phyloP scores from a whole-genome alignment of 2,797 vertebrate genomes.

The Sitta carolinensis region DNA sequence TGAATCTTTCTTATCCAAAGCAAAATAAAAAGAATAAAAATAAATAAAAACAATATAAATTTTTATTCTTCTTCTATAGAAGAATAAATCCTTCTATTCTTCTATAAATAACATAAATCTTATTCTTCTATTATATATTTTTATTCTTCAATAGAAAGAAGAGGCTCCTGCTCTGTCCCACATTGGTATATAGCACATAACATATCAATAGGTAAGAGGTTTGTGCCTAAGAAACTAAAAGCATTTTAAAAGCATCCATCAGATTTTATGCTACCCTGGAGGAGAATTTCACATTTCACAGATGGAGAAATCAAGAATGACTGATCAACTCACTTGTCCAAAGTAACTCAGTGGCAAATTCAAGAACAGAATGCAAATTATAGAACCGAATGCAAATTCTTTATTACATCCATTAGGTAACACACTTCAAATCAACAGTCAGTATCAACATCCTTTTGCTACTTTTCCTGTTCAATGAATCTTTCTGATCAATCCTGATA shows the following conservation, averaged over 20 bases:
- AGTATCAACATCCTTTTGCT: background rate
- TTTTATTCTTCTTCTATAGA: too few species aligned
- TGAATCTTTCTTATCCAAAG: background rate
- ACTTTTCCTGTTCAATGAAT: background rate
- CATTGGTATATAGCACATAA: background rate
- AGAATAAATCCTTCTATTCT: too few species aligned
- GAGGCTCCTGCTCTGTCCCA: background rate
- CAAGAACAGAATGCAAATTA: background rate
- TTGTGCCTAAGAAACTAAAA: background rate
- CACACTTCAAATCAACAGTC: background rate
- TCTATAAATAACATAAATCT: too few species aligned
- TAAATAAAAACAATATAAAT: too few species aligned
- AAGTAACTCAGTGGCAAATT: background rate
- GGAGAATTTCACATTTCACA: conserved; percentile 7
- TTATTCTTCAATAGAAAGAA: too few species aligned
- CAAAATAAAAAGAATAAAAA: too few species aligned
- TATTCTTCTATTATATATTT: too few species aligned
- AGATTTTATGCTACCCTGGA: conserved; percentile 1
- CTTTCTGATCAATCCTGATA: conserved; percentile 7
- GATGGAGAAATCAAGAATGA: background rate
- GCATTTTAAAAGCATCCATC: background rate
- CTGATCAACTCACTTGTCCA: background rate
- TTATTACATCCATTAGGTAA: background rate
- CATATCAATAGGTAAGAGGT: background rate
- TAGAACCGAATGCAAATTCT: background rate